A percentile compares a stretch with the other conserved stretches of the same genome.
Conservation (phyloP, 1,140 invertebrate genomes). For the Mizuhopecten yessoensis region DNA sequence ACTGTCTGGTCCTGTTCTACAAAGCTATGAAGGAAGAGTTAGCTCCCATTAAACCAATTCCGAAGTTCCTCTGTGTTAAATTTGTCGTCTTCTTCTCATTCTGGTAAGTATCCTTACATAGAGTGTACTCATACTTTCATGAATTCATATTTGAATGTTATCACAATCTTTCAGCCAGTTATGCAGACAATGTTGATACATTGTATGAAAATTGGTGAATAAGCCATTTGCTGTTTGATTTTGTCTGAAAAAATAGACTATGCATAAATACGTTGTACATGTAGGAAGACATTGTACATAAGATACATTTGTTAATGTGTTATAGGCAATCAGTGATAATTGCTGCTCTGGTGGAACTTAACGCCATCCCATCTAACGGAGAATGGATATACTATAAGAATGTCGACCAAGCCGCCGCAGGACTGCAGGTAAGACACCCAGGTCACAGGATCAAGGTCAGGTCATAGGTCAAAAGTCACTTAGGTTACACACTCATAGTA, state of each 20-base stretch:
- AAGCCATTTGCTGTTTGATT: no score
- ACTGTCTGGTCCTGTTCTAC: conserved; percentile 97
- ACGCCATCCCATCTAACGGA: conserved; percentile 88
- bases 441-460: not conserved
- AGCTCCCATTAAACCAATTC: conserved; percentile 95
- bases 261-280: no score
- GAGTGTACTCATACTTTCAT: no score
- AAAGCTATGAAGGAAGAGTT: conserved; percentile 93
- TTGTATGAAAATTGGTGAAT: no score
- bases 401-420: conserved; percentile 88
- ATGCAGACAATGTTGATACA: no score
- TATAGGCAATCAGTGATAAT: conserved; percentile 94
- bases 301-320: conserved; percentile 62
- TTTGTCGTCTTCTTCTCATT: conserved; percentile 99
- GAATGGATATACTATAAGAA: conserved; percentile 86
- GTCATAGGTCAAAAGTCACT: not conserved
- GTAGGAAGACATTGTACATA: not conserved
- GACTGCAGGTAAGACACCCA: conserved; percentile 88
- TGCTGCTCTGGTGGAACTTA: conserved; percentile 91
- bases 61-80: conserved; percentile 99
- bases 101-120: conserved; percentile 89
- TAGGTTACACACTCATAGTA: no score
- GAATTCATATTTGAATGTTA: no score
- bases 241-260: no score
- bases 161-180: no score